Conservation (phyloP, 1,140 invertebrate species). For the Teleogryllus occipitalis region DNA sequence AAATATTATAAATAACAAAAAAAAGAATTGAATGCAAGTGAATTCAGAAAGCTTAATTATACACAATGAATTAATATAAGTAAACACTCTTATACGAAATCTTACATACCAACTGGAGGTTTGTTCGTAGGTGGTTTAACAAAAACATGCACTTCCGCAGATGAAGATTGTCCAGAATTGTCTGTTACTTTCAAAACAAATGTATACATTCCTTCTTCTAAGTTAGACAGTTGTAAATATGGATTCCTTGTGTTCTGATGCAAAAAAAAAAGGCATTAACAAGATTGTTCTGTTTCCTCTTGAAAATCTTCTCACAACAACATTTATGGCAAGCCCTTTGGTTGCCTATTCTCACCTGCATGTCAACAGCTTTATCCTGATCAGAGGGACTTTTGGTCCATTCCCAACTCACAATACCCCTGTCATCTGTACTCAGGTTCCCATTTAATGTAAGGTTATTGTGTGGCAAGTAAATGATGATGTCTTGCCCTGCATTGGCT, state of each 20-base stretch:
- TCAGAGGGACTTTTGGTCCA: constrained; percentile 86
- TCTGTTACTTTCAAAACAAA: constrained; percentile 90
- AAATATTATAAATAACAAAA: no score
- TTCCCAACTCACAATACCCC: constrained; percentile 85
- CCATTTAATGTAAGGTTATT: constrained; percentile 85
- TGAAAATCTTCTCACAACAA: neutral
- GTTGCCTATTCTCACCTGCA: constrained; percentile 50
- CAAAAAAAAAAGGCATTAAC: neutral
- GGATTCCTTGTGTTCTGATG: constrained; percentile 75
- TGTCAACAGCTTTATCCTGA: constrained; percentile 81
- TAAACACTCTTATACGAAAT: neutral
- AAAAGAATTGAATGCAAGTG: no score
- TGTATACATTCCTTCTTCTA: constrained; percentile 89
- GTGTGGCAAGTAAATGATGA: constrained; percentile 82
- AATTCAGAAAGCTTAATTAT: no score
- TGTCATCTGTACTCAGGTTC: constrained; percentile 84
- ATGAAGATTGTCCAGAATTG: constrained; percentile 73
- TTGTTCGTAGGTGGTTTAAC: constrained; percentile 83
- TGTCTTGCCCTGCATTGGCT: constrained; percentile 85
- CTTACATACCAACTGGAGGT: constrained; percentile 57
- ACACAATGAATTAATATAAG: neutral
- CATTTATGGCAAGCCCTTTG: neutral
- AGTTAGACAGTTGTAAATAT: constrained; percentile 74
- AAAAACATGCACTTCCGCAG: constrained; percentile 83
- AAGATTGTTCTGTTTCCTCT: neutral